Evolutionary conservation across 2,888 invertebrate genomes (phyloP).

Genomic region (Trachelus troglodyta): DNA sequence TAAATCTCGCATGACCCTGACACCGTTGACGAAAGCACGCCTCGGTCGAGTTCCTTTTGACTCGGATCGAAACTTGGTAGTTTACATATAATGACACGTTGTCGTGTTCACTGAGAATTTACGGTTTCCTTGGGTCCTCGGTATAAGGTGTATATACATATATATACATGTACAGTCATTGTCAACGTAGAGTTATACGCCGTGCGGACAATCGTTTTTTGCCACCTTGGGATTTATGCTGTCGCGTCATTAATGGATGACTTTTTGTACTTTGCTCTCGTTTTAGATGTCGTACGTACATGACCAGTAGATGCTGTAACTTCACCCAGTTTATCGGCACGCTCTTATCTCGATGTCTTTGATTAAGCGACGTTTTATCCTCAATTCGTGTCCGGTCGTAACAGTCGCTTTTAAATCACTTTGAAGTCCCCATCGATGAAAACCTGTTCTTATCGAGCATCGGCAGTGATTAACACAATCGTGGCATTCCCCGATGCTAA

Average conservation of each 20-base stretch:
- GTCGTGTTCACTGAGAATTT: constrained; percentile 42
- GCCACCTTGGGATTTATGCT: constrained; percentile 34
- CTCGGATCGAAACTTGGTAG: background rate
- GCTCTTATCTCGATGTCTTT: constrained; percentile 22
- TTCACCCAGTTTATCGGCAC: constrained; percentile 40
- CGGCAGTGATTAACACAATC: background rate
- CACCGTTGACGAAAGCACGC: background rate
- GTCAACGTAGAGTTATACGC: constrained; percentile 25
- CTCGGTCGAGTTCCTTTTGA: background rate
- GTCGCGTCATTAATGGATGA: constrained; percentile 46
- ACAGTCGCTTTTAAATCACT: background rate
- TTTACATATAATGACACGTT: constrained; percentile 20
- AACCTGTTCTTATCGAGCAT: background rate
- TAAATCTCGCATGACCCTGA: background rate
- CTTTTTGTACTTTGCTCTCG: constrained; percentile 34
- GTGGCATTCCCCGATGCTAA: background rate
- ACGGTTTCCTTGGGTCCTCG: constrained; percentile 26
- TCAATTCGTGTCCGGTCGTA: constrained; percentile 36
- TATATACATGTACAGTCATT: constrained; percentile 26
- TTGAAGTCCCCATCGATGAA: background rate
- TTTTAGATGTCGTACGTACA: background rate
- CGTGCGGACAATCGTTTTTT: constrained; percentile 4
- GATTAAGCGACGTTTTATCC: constrained; percentile 37
- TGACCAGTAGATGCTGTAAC: constrained; percentile 29
- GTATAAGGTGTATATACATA: constrained; percentile 1